These are phyloP conservation scores for Drosophila nebulosa DNA, from an alignment of 1,140 invertebrate genomes.

Conservation along the genomic window DNA sequence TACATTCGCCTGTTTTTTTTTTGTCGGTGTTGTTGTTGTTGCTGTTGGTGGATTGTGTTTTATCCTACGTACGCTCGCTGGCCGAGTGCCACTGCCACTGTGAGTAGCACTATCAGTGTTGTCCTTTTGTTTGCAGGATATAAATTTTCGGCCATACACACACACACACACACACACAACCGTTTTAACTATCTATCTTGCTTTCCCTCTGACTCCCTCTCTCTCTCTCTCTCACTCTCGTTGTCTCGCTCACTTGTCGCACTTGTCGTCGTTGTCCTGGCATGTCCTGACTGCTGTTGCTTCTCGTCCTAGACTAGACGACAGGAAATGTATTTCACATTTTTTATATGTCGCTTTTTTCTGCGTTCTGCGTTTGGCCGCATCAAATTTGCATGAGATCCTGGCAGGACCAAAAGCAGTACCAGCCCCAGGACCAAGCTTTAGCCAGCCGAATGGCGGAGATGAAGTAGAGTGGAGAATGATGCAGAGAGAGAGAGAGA, in stretches of 20 bases:
- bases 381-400: constrained; percentile 73
- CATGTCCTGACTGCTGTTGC: constrained; percentile 25
- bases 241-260: constrained; percentile 69
- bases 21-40: not conserved
- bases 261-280: constrained; percentile 62
- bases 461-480: no score
- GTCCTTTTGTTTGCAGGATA: constrained; percentile 8
- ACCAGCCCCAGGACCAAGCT: not conserved
- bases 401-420: constrained; percentile 27
- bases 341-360: constrained; percentile 70
- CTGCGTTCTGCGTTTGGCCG: constrained; percentile 28
- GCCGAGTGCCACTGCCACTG: not conserved
- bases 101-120: constrained; percentile 3
- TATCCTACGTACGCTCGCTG: not conserved
- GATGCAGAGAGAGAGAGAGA: not conserved
- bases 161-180: not conserved
- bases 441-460: not conserved
- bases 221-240: constrained; percentile 38
- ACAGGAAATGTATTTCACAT: constrained; percentile 80
- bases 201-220: not conserved
- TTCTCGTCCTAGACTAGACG: constrained; percentile 58
- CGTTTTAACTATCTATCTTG: not conserved
- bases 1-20: constrained; percentile 1
- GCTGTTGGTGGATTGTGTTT: no score
- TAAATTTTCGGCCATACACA: not conserved